Base-by-base conservation (phyloP, 2,888 invertebrate species). In the Pristionchus fissidentatus region DNA sequence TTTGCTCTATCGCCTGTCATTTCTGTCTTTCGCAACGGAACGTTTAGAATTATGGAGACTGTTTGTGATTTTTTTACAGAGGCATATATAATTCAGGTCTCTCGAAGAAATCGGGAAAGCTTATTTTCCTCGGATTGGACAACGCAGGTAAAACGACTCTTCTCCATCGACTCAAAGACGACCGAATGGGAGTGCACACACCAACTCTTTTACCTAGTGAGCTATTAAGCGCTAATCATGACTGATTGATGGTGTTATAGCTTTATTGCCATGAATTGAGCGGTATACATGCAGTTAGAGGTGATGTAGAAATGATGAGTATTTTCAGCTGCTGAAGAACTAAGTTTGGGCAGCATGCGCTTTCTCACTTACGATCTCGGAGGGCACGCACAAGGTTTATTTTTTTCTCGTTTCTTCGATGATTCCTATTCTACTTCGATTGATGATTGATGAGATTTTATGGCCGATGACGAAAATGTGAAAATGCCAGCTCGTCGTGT, bases 331-430 rank as follows among this genome's bases (percentile, higher is more conserved):
- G 98, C 98, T 83, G 99, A 99, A 94, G 99, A 99, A 94, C 94
- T 99, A 91, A 97, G 97, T 83, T 97, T 99, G 94, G 99, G 98
- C 92, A 98, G 97, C 93, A 98, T 99, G 96, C 96, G 96, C 93
- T 99, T 99, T 94, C 99, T 98, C 90, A 99, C 99, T 90, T 99
- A 98, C 94, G 99, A 99, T 94, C 95, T 99, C 92, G 99, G 99
- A 92, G 99, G 99, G 90, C 99, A 99, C 94, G 95, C 95, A 93
- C 98, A 99, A 95, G 94, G 94, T 94, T 15, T 5, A 60, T 60
- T 22, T 15, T 55, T 55, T n/a, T n/a, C n/a, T n/a, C n/a, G n/a
- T n/a, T n/a, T n/a, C n/a, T n/a, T n/a, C n/a, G n/a, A n/a, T n/a
- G n/a, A n/a, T n/a, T n/a, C n/a, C n/a, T n/a, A n/a, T n/a, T n/a